Evolutionary conservation across 2,113 vertebrate species (phyloP).

Genomic region (Takifugu bimaculatus): DNA sequence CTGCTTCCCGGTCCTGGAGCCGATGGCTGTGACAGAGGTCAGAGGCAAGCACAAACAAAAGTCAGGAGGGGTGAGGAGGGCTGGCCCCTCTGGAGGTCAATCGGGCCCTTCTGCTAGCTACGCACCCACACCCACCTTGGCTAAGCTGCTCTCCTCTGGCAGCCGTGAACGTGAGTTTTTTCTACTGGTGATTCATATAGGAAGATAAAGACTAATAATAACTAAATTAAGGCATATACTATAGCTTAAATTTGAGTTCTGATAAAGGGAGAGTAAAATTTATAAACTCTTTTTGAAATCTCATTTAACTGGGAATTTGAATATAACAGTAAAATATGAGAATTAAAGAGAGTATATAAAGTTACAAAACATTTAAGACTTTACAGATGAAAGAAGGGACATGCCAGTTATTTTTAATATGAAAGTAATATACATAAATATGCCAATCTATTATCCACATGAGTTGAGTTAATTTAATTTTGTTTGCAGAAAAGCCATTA

Average conservation of each 20-base stretch:
- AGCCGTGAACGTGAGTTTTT: conserved; percentile 63
- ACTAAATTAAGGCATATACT: too few species aligned
- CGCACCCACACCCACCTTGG: conserved; percentile 64
- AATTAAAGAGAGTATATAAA: background rate
- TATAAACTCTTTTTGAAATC: too few species aligned
- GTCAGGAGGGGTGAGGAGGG: conserved; percentile 48
- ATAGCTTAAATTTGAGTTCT: too few species aligned
- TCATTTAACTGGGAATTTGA: too few species aligned
- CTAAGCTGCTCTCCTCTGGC: conserved; percentile 80
- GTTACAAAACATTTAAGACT: too few species aligned
- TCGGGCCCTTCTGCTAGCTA: conserved; percentile 5
- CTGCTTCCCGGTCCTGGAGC: conserved; percentile 69
- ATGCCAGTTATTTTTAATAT: too few species aligned
- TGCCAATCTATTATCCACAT: too few species aligned
- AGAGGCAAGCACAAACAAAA: conserved; percentile 69
- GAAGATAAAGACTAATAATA: too few species aligned
- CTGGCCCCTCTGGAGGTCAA: background rate
- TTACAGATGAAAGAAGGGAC: too few species aligned
- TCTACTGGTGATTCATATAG: too few species aligned
- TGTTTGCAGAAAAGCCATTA: conserved; percentile 66
- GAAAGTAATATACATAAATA: too few species aligned
- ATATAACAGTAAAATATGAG: background rate
- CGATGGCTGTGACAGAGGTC: conserved; percentile 21
- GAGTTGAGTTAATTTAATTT: background rate
- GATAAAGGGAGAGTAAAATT: too few species aligned